A percentile compares a stretch with the other conserved stretches of the same genome.
phyloP scores from a whole-genome alignment of 2,113 vertebrate genomes.

The Dicentrarchus labrax region DNA sequence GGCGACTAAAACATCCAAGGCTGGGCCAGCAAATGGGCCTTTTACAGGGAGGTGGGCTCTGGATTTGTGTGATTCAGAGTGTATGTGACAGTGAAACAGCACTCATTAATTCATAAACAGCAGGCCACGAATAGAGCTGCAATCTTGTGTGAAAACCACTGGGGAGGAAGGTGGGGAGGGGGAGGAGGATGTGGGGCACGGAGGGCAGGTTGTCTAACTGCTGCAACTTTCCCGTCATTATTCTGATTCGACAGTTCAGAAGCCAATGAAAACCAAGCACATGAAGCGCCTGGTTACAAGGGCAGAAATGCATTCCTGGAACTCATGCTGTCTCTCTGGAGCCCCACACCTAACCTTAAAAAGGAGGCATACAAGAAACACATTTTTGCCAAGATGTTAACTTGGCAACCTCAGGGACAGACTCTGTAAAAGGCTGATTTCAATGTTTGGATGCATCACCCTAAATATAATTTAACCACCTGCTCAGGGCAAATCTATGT shows the following conservation, averaged over 20 bases:
- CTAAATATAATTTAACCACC: not conserved
- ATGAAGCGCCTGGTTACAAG: conserved; percentile 77
- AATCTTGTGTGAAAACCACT: conserved; percentile 54
- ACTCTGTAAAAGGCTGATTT: conserved; percentile 26
- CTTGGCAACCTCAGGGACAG: not conserved
- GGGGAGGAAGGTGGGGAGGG: conserved; percentile 43
- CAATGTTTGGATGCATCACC: not conserved
- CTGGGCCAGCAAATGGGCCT: conserved; percentile 1
- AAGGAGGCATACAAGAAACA: not conserved
- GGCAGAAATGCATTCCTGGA: conserved; percentile 57
- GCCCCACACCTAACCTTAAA: conserved; percentile 14
- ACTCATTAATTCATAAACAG: conserved; percentile 80
- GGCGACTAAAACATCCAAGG: not conserved
- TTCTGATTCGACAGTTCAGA: conserved; percentile 70
- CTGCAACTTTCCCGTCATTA: conserved; percentile 68
- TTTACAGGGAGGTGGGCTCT: conserved; percentile 30
- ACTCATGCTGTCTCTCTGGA: conserved; percentile 18
- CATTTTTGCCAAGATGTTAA: not conserved
- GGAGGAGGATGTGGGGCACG: conserved; percentile 9
- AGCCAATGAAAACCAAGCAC: conserved; percentile 74
- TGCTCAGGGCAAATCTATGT: not conserved
- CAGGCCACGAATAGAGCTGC: conserved; percentile 71
- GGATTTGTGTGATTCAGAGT: conserved; percentile 47
- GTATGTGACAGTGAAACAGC: conserved; percentile 61
- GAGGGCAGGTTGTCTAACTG: conserved; percentile 65